Evolutionary conservation across 2,888 invertebrate genomes (phyloP).

Genomic region (Patella depressa): DNA sequence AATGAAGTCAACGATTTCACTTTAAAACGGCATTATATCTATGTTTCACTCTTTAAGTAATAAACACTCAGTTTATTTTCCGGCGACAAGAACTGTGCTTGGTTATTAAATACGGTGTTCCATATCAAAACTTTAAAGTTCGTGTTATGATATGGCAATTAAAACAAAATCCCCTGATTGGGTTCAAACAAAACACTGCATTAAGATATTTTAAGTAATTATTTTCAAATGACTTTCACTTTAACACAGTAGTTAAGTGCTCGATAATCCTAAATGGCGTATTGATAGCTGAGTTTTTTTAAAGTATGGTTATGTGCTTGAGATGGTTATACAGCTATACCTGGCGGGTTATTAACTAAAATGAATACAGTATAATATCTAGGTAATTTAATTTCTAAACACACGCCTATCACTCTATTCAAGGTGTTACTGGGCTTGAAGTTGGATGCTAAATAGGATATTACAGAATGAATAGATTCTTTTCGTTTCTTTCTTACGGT

Average conservation of each 20-base stretch:
- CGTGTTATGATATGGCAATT: no score
- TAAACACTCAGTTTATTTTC: no score
- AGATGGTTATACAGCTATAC: neutral
- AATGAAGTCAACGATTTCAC: neutral
- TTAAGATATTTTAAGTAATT: no score
- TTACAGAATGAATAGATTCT: neutral
- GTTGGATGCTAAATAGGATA: neutral
- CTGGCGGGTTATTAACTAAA: neutral
- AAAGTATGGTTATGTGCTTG: neutral
- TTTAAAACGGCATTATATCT: no score
- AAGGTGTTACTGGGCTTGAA: neutral
- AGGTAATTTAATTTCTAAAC: slow-evolving; percentile 10
- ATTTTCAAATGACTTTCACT: no score
- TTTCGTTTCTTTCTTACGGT: neutral
- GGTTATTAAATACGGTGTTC: no score
- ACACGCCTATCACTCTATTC: neutral
- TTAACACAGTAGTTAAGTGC: neutral
- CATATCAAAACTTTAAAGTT: no score
- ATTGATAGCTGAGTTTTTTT: neutral
- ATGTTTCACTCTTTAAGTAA: no score
- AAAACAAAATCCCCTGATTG: no score
- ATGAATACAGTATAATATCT: slow-evolving; percentile 7
- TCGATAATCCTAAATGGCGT: neutral
- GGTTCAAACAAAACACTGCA: no score
- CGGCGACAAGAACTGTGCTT: no score